Evolutionary conservation across 2,888 invertebrate genomes (phyloP), one percentile per base, ranked within the genome.

Genomic region (Seira ritae): DNA sequence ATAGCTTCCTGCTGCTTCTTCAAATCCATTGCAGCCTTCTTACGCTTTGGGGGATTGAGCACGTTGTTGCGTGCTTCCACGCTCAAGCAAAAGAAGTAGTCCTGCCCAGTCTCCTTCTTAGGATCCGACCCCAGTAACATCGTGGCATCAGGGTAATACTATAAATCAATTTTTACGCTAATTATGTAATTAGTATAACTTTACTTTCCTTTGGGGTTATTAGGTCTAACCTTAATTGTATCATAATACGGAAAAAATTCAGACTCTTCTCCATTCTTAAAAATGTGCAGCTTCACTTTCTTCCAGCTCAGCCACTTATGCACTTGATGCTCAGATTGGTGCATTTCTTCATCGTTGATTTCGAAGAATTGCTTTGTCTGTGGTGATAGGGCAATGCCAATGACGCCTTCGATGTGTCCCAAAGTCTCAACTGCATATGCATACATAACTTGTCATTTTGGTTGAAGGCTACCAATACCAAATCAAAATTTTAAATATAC

Each of bases 131-230:
- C 88, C 3, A 88, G 31, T 0, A 88, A 78, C 85, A 88, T 86
- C 3, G 87, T 83, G 17, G 85, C 83, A 22, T 88, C 88, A 0
- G 88, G 88, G 65, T 88, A 88, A 23, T 87, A 84, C 87, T 88
- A 20, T 1, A 70, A 65, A 68, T 65, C 1, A 62, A 60, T 12
- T 46, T 72, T n/a, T n/a, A n/a, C n/a, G n/a, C n/a, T n/a, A n/a
- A n/a, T n/a, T n/a, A 62, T 6, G 19, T 62, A 12, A n/a, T 17
- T n/a, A 62, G 17, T 62, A 6, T 8, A 17, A 6, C 17, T 17
- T 62, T 17, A 62, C 19, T 17, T 6, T 62, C 8, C 65, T 12
- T n/a, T 6, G 8, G 19, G 19, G 8, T 8, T 12, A 22, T 42
- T 24, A 17, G 12, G 3, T 70, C 10, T 37, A 74, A 87, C 88